Evolutionary conservation across 1,140 invertebrate genomes (phyloP), one percentile per base, ranked within the genome.

Genomic region (Eulimnadia texana): DNA sequence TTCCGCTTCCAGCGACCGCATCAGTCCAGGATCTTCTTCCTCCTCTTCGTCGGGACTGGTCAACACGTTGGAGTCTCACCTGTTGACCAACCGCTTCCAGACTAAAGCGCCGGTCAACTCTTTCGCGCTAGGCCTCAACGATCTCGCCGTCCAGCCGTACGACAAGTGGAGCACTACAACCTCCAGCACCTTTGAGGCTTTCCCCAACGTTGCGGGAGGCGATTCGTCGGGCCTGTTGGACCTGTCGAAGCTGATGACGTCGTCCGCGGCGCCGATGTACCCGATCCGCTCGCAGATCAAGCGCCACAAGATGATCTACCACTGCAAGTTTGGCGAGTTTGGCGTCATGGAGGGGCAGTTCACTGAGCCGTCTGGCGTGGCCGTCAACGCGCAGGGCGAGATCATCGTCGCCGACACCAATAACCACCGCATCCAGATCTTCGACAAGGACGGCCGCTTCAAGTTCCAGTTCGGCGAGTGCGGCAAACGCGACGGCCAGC

Each of bases 391-490:
- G 27, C 94, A 99, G 74, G 97, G 98, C 72, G 95, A 99, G 72
- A 98, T 99, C 33, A 97, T 99, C 62, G 96, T 99, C 9, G 97
- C 97, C 0, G 97, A 99, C 72, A 99, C 97, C 3, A 99, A 99
- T 74, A 99, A 99, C 72, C 97, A 99, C 72, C 83, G 97, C 33
- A 98, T 99, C 62, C 91, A 95, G 67, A 96, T 99, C 67, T 99
- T 99, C 73, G 95, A 99, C 76, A 95, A 97, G 70, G 94, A 98
- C 72, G 97, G 97, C 6, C 82, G 94, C 49, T 99, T 99, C 74
- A 98, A 99, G 77, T 99, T 98, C 73, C 95, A 99, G 73, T 99
- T 99, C 74, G 96, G 96, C n/a, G 96, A 99, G 74, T 98, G 95
- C 73, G 88, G 88, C 11, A 91, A 92, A 74, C 83, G 94, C 3